Evolutionary conservation across 2,113 vertebrate genomes (phyloP).

Genomic region (Sitta europaea): DNA sequence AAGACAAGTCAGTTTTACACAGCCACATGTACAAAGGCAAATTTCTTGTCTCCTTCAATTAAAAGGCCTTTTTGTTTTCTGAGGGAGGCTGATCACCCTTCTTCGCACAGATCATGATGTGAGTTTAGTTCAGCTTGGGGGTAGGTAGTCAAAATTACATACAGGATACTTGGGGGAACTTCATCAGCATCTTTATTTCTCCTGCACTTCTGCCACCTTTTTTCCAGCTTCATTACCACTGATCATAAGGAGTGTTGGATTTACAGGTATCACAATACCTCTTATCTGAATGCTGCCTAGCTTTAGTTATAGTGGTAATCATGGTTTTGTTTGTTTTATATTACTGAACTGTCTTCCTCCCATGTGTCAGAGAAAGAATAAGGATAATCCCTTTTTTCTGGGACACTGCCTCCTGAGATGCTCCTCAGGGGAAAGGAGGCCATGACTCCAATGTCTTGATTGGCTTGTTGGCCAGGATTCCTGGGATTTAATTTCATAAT

Average conservation of each 20-base stretch:
- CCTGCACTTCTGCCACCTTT: not conserved
- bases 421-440: not conserved
- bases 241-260: not conserved
- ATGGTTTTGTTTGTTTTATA: not conserved
- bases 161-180: not conserved
- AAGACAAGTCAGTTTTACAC: not conserved
- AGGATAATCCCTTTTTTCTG: not conserved
- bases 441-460: not conserved
- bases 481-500: not conserved
- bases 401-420: not conserved
- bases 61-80: not conserved
- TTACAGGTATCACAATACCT: not conserved
- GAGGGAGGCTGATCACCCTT: not conserved
- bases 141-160: not conserved
- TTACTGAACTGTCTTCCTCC: not conserved
- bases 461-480: not conserved
- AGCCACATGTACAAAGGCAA: rapidly evolving
- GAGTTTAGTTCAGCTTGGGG: not conserved
- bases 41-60: not conserved
- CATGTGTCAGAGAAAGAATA: not conserved
- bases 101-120: not conserved
- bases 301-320: not conserved
- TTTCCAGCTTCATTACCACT: not conserved
- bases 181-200: not conserved
- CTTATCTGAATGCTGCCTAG: not conserved